Percentiles rank a stretch among this genome's conserved stretches.
These are phyloP conservation scores for Phylloscopus trochilus DNA, from an alignment of 2,113 vertebrate species.

Conservation along the genomic window DNA sequence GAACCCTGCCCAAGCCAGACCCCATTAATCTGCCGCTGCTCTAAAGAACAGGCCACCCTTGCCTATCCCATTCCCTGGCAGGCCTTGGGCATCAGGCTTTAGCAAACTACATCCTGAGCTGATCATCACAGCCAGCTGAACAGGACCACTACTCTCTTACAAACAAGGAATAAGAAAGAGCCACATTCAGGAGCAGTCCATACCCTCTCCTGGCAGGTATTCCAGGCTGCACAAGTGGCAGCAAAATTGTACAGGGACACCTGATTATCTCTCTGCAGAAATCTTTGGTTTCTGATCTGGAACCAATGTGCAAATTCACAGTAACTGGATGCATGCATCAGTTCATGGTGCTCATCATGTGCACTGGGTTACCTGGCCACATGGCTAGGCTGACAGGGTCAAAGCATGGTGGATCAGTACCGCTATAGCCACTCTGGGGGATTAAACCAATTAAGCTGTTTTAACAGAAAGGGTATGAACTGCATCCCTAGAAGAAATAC, in stretches of 20 bases:
- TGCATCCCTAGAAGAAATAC: neutral
- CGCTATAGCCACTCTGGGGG: neutral
- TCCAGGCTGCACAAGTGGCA: neutral
- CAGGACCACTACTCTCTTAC: neutral
- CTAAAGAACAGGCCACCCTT: neutral
- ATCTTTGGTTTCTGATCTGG: neutral
- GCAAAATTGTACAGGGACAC: neutral
- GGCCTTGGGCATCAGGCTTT: neutral
- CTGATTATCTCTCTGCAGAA: neutral
- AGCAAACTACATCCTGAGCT: neutral
- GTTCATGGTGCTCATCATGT: neutral
- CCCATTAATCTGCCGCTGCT: neutral
- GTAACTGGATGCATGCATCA: neutral
- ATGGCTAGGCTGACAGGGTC: neutral
- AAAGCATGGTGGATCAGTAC: neutral
- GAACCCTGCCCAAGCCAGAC: neutral
- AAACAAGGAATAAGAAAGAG: neutral
- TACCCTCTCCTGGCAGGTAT: neutral
- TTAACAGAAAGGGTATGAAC: neutral
- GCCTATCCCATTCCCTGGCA: neutral
- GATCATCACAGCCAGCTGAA: neutral
- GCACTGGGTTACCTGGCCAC: neutral
- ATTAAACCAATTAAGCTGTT: neutral
- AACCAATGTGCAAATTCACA: neutral
- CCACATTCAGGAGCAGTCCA: neutral